A percentile compares a stretch with the other conserved stretches of the same genome.
Evolutionary conservation across 2,113 vertebrate species (phyloP).

Genomic region (Trogon melanurus): DNA sequence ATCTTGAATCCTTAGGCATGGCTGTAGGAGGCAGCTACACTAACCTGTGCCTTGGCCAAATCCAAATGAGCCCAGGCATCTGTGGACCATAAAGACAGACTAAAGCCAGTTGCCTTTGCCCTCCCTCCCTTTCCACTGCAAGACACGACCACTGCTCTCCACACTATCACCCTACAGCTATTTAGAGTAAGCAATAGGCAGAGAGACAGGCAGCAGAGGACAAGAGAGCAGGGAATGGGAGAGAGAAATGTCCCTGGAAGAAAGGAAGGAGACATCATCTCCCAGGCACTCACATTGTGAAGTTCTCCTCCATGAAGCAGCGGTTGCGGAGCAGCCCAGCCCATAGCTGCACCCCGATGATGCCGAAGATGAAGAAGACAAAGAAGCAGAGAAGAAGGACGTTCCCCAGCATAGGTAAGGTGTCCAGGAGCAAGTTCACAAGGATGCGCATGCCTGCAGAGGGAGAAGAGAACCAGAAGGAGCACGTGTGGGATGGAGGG

Average conservation of each 20-base stretch:
- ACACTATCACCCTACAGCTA: rapidly evolving
- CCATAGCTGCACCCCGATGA: slow-evolving; percentile 86
- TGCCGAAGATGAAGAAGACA: slow-evolving; percentile 87
- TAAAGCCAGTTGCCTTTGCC: neutral
- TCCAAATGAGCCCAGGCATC: neutral
- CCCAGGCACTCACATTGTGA: slow-evolving; percentile 80
- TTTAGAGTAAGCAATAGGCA: neutral
- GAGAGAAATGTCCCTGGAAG: neutral
- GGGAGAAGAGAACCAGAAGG: slow-evolving; percentile 19
- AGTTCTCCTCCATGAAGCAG: slow-evolving; percentile 85
- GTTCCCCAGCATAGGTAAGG: slow-evolving; percentile 84
- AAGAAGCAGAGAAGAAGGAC: slow-evolving; percentile 86
- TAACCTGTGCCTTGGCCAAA: neutral
- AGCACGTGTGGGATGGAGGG: neutral
- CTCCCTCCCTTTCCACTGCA: neutral
- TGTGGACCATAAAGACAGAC: neutral
- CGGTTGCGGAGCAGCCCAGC: slow-evolving; percentile 84
- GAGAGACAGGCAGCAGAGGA: neutral
- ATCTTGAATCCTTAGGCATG: neutral
- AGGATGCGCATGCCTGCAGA: slow-evolving; percentile 84
- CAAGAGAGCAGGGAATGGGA: neutral
- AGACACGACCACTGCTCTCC: rapidly evolving
- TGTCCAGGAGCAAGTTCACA: slow-evolving; percentile 85
- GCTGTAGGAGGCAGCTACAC: neutral
- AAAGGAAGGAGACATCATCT: neutral